phyloP scores from a whole-genome alignment of 2,113 vertebrate genomes.

The Calcarius ornatus region DNA sequence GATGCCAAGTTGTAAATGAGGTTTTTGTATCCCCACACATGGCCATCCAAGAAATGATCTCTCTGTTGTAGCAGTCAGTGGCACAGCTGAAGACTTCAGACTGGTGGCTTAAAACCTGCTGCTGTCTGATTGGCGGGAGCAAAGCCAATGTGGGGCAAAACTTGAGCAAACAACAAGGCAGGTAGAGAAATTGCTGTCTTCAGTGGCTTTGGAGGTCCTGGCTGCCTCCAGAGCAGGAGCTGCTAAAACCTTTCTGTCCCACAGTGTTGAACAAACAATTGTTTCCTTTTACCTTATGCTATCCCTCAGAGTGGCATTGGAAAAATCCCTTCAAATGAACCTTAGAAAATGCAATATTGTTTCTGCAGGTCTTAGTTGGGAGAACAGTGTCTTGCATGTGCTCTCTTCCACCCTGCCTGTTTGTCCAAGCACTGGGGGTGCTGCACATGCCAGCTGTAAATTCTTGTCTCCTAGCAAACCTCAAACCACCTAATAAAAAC shows the following conservation, averaged over 20 bases:
- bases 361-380: neutral
- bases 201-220: neutral
- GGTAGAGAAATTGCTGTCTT: neutral
- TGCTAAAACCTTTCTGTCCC: neutral
- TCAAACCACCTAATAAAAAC: neutral
- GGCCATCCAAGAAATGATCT: slow-evolving; percentile 18
- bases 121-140: neutral
- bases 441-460: neutral
- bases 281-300: neutral
- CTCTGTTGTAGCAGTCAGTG: neutral
- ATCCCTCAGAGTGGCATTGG: neutral
- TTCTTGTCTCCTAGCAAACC: neutral
- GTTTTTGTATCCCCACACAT: neutral
- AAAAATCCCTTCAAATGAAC: neutral
- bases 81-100: slow-evolving; percentile 30
- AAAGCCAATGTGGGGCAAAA: neutral
- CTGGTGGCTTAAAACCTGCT: neutral
- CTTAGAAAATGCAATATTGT: neutral
- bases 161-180: neutral
- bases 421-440: neutral
- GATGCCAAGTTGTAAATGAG: slow-evolving; percentile 41
- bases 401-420: rapidly evolving
- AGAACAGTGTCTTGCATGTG: neutral
- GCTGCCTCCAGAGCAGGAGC: neutral
- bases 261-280: neutral